A percentile compares a stretch with the other conserved stretches of the same genome.
phyloP scores from a whole-genome alignment of 2,797 vertebrate species.

The Scyliorhinus canicula region DNA sequence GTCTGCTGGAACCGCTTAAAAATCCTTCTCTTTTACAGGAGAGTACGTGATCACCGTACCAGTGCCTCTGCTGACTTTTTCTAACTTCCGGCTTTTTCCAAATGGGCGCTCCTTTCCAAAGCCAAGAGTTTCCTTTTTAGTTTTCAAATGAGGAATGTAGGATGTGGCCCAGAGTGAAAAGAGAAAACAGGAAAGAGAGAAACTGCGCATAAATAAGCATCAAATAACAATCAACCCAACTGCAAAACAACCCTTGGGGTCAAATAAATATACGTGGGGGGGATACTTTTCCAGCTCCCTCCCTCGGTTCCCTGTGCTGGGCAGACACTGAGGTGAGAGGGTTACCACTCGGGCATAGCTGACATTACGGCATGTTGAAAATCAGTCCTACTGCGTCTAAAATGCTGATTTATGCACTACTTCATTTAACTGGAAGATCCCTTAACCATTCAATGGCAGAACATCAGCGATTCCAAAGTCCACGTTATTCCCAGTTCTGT shows the following conservation, averaged over 20 bases:
- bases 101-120: background rate
- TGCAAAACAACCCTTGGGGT: background rate
- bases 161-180: background rate
- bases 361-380: too few species aligned
- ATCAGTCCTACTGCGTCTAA: background rate
- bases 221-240: background rate
- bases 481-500: background rate
- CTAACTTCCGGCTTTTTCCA: background rate
- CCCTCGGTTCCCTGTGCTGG: background rate
- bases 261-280: background rate
- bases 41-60: background rate
- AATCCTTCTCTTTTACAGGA: background rate
- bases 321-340: too few species aligned
- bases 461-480: background rate
- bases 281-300: background rate
- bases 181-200: background rate
- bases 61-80: background rate
- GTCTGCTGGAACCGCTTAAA: background rate
- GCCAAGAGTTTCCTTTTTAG: background rate
- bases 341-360: background rate
- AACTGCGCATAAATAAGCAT: background rate
- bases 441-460: background rate
- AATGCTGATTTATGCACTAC: background rate
- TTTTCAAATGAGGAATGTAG: background rate
- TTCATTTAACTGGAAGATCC: background rate